These are phyloP conservation scores for Mantis religiosa DNA, from an alignment of 2,888 invertebrate genomes.

Conservation along the genomic window DNA sequence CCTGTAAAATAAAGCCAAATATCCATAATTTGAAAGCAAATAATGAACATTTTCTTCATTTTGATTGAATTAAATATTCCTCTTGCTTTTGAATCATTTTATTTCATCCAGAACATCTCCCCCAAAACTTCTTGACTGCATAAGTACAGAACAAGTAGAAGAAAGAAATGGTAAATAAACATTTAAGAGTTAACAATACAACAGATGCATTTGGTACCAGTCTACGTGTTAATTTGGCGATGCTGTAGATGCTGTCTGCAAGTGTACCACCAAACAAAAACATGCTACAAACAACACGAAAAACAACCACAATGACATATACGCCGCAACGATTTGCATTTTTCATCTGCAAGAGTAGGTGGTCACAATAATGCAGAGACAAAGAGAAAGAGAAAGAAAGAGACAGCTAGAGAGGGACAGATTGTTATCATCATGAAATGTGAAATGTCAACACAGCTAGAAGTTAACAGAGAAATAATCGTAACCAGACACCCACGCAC, in stretches of 20 bases:
- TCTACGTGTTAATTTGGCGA: neutral
- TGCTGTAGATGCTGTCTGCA: neutral
- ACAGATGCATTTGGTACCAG: neutral
- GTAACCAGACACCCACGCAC: neutral
- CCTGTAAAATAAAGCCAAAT: neutral
- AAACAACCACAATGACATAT: neutral
- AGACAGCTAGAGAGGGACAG: neutral
- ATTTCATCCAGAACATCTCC: neutral
- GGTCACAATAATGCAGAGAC: neutral
- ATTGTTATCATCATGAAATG: neutral
- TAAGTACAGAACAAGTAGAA: neutral
- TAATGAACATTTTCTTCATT: neutral
- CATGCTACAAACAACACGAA: neutral
- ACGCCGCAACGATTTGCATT: neutral
- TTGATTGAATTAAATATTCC: neutral
- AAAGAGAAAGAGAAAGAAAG: neutral
- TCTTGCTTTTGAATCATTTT: neutral
- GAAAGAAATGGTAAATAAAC: neutral
- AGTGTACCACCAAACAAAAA: neutral
- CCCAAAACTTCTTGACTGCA: neutral
- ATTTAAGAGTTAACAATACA: neutral
- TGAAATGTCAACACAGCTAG: neutral
- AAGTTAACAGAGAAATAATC: neutral
- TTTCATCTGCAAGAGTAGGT: neutral
- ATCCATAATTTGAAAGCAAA: neutral